phyloP scores from a whole-genome alignment of 2,888 invertebrate genomes.

The Hymenopus coronatus region DNA sequence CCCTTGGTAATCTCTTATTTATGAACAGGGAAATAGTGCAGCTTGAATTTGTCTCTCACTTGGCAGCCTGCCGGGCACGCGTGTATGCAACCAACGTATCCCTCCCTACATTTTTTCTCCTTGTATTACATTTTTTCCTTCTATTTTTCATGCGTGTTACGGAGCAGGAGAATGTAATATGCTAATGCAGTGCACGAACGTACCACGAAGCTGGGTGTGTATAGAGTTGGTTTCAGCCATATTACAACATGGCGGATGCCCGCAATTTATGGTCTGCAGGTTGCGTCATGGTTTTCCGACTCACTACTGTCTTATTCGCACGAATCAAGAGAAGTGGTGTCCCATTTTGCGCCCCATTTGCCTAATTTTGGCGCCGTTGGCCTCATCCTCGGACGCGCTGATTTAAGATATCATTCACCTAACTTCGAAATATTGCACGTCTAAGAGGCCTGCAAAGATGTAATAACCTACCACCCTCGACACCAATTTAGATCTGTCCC shows the following conservation, averaged over 20 bases:
- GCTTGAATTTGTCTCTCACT: not conserved
- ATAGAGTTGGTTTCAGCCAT: not conserved
- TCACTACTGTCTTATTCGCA: not conserved
- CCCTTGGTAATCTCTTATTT: not conserved
- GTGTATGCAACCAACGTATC: not conserved
- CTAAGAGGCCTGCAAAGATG: not conserved
- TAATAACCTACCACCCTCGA: not conserved
- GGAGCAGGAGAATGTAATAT: not conserved
- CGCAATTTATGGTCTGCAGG: not conserved
- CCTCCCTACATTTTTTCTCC: not conserved
- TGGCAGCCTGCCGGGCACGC: not conserved
- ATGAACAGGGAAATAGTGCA: not conserved
- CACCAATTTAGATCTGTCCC: not conserved
- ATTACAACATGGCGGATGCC: constrained; percentile 1
- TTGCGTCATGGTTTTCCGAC: not conserved
- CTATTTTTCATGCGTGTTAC: not conserved
- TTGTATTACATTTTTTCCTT: not conserved
- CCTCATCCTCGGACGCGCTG: not conserved
- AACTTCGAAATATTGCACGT: not conserved
- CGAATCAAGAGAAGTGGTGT: not conserved
- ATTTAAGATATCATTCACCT: not conserved
- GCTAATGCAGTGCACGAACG: not conserved
- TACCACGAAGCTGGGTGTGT: not conserved
- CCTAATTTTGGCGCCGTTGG: not conserved
- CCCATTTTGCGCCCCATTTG: not conserved